phyloP scores from a whole-genome alignment of 2,113 vertebrate species.

The Craseonycteris thonglongyai region DNA sequence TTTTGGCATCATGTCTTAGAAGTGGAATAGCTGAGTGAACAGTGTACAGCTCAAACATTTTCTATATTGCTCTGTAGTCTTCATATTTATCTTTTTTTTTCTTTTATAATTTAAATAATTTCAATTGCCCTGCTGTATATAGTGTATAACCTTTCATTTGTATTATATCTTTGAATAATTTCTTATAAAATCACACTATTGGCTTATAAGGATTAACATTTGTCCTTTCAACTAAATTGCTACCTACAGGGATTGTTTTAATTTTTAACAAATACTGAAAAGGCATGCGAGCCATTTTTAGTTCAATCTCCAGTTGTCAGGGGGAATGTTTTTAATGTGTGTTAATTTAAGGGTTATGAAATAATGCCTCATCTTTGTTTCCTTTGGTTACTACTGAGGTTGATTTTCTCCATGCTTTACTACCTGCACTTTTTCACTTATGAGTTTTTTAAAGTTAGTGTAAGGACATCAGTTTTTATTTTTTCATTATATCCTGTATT shows the following conservation, averaged over 20 bases:
- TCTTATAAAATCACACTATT: background rate
- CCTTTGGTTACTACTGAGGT: background rate
- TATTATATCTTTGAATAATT: background rate
- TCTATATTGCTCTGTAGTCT: background rate
- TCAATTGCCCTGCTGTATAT: background rate
- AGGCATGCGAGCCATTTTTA: background rate
- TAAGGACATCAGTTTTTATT: background rate
- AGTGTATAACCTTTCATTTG: background rate
- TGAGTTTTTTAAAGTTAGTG: background rate
- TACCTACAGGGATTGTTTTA: background rate
- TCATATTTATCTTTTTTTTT: background rate
- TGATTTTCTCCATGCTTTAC: background rate
- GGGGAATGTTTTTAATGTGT: background rate
- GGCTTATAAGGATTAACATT: background rate
- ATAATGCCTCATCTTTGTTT: background rate
- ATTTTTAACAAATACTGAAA: background rate
- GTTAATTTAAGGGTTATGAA: background rate
- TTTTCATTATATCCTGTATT: background rate
- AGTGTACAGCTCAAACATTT: background rate
- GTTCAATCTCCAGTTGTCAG: background rate
- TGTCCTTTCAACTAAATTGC: background rate
- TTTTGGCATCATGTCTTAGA: background rate
- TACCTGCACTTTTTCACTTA: background rate
- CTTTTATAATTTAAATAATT: background rate
- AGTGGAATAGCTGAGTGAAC: background rate